Evolutionary conservation across 2,888 invertebrate genomes (phyloP).

Genomic region (Augiades crinisus): DNA sequence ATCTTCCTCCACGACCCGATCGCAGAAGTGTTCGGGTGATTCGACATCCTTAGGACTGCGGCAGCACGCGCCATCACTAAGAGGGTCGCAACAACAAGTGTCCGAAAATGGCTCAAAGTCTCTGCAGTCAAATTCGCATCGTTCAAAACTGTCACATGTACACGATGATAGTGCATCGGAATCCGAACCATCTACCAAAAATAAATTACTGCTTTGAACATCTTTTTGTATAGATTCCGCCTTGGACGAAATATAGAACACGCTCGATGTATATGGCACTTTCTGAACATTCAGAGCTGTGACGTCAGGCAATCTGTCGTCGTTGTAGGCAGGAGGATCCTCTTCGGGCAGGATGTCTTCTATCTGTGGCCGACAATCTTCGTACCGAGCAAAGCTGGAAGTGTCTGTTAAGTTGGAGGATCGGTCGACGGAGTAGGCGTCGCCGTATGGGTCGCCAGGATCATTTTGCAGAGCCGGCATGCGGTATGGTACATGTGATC

Average conservation of each 20-base stretch:
- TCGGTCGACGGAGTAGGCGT: constrained; percentile 70
- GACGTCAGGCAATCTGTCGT: constrained; percentile 46
- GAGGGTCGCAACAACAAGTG: constrained; percentile 81
- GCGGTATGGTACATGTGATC: constrained; percentile 55
- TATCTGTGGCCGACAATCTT: constrained; percentile 65
- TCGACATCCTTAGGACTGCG: constrained; percentile 76
- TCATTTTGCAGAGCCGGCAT: constrained; percentile 63
- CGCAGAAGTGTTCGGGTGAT: constrained; percentile 71
- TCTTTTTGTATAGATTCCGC: constrained; percentile 50
- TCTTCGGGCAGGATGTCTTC: constrained; percentile 53
- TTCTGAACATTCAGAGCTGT: constrained; percentile 65
- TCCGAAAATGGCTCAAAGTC: constrained; percentile 83
- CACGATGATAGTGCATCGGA: constrained; percentile 80
- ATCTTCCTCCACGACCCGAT: constrained; percentile 63
- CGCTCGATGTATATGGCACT: constrained; percentile 70
- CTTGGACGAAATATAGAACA: constrained; percentile 67
- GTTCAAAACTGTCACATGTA: constrained; percentile 78
- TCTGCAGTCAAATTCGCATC: constrained; percentile 80
- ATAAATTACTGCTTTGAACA: constrained; percentile 53
- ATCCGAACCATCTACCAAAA: constrained; percentile 64
- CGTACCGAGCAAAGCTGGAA: constrained; percentile 74
- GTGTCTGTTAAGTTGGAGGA: constrained; percentile 75
- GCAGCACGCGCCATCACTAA: constrained; percentile 73
- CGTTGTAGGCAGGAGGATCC: constrained; percentile 43
- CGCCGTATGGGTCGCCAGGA: constrained; percentile 64